Evolutionary conservation across 1,140 invertebrate species (phyloP).

Genomic region (Anthonomus grandis): DNA sequence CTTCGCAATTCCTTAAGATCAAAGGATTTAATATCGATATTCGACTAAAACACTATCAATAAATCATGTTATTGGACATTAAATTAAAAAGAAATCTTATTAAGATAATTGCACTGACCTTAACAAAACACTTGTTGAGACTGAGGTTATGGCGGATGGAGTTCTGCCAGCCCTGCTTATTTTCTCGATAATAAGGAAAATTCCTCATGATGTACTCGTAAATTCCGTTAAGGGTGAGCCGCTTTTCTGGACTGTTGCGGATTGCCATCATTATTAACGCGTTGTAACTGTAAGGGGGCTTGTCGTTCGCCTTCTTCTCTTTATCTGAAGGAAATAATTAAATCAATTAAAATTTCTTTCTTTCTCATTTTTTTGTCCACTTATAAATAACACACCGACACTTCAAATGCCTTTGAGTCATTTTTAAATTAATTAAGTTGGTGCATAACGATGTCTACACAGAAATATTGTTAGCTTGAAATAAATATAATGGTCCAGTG

Average conservation of each 20-base stretch:
- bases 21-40: too few relatives aligned
- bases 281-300: constrained; percentile 97
- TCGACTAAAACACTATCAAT: too few relatives aligned
- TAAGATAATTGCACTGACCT: constrained; percentile 54
- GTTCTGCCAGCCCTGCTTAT: constrained; percentile 99
- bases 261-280: constrained; percentile 99
- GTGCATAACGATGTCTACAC: too few relatives aligned
- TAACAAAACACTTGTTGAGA: constrained; percentile 98
- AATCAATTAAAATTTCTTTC: too few relatives aligned
- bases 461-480: too few relatives aligned
- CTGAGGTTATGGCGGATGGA: constrained; percentile 96
- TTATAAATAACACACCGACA: too few relatives aligned
- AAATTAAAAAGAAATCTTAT: background rate
- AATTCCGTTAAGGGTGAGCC: constrained; percentile 95
- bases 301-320: constrained; percentile 69
- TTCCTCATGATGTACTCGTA: constrained; percentile 99
- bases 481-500: too few relatives aligned
- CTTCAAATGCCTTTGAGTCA: too few relatives aligned
- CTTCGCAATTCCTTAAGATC: too few relatives aligned
- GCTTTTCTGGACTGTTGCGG: constrained; percentile 82
- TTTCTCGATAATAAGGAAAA: constrained; percentile 96
- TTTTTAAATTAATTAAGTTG: too few relatives aligned
- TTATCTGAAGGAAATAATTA: too few relatives aligned
- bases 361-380: too few relatives aligned
- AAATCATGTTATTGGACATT: background rate